A percentile compares a stretch with the other conserved stretches of the same genome.
phyloP scores from a whole-genome alignment of 1,140 invertebrate species.

The Diorhabda sublineata region DNA sequence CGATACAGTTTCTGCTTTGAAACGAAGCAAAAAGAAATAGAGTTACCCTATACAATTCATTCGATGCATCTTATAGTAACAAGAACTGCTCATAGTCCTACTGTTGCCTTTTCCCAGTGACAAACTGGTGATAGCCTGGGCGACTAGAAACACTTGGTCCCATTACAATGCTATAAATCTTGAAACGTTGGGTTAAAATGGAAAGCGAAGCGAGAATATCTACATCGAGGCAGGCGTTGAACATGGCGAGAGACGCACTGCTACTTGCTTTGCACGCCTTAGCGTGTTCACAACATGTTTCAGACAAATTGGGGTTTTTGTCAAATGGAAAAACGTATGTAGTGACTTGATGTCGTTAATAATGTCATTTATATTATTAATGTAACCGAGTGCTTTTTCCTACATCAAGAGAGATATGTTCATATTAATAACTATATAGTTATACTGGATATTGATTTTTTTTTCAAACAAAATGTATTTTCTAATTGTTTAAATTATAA shows the following conservation, averaged over 20 bases:
- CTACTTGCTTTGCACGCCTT: neutral
- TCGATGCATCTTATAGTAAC: slow-evolving; percentile 35
- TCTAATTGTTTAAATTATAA: no score
- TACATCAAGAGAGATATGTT: no score
- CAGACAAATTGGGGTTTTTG: slow-evolving; percentile 17
- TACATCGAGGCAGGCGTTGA: slow-evolving; percentile 31
- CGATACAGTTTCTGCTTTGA: no score
- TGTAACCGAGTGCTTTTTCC: no score
- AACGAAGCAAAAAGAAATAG: no score
- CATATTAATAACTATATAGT: no score
- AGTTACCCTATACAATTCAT: slow-evolving; percentile 42
- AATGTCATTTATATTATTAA: neutral
- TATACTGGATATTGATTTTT: no score
- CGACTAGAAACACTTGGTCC: slow-evolving; percentile 47
- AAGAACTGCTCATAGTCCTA: slow-evolving; percentile 35
- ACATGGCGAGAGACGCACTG: slow-evolving; percentile 5
- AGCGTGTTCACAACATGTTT: slow-evolving; percentile 15
- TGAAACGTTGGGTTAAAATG: slow-evolving; percentile 19
- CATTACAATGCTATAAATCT: slow-evolving; percentile 49
- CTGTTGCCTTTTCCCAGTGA: slow-evolving; percentile 30
- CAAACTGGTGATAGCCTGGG: slow-evolving; percentile 46
- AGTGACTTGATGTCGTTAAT: neutral
- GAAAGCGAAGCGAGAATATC: slow-evolving; percentile 34
- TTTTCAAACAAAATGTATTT: no score
- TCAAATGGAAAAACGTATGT: slow-evolving; percentile 2